phyloP scores from a whole-genome alignment of 2,113 vertebrate species.

The Laticauda laticaudata region DNA sequence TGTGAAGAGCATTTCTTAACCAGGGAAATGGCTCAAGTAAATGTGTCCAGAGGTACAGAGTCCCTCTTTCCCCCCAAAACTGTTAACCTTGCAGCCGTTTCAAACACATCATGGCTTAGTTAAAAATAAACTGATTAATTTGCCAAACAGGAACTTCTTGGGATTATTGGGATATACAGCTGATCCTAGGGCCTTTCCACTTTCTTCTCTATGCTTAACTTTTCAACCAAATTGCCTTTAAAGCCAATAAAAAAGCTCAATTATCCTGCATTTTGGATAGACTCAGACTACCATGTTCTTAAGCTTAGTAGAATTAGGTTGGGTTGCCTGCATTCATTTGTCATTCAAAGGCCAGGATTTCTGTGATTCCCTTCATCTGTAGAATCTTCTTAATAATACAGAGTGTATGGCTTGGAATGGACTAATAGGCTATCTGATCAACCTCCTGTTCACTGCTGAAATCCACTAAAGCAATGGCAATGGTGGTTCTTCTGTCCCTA shows the following conservation, averaged over 20 bases:
- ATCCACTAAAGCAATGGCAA: background rate
- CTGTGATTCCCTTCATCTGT: background rate
- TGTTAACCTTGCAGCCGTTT: background rate
- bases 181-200: background rate
- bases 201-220: background rate
- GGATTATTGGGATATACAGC: background rate
- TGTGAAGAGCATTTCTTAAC: background rate
- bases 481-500: background rate
- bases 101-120: background rate
- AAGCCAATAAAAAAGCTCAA: background rate
- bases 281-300: background rate
- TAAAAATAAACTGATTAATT: background rate
- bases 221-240: background rate
- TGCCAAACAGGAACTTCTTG: background rate
- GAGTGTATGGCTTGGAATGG: background rate
- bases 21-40: background rate
- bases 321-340: background rate
- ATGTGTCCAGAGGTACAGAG: background rate
- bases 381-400: background rate
- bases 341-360: background rate
- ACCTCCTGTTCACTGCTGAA: background rate
- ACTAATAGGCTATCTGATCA: background rate
- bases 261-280: background rate
- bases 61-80: background rate
- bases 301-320: background rate